Evolutionary conservation across 2,113 vertebrate species (phyloP).

Genomic region (Lanius collurio): DNA sequence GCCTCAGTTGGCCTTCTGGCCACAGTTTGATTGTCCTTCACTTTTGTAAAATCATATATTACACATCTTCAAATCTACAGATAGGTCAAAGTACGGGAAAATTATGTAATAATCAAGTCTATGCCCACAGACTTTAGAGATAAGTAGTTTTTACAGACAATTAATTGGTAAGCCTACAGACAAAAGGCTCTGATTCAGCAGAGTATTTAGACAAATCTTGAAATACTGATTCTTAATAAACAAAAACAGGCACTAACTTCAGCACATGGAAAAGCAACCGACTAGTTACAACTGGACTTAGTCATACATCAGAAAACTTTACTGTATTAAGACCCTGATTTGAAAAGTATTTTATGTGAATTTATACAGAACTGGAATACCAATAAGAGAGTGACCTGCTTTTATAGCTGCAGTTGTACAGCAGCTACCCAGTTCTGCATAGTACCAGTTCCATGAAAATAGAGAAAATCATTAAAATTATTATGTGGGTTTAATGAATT

Average conservation of each 20-base stretch:
- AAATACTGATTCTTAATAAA: slow-evolving; percentile 6
- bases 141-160: neutral
- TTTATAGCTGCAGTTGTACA: neutral
- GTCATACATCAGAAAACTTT: neutral
- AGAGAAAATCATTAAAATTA: neutral
- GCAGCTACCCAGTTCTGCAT: neutral
- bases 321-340: neutral
- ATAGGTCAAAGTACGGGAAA: neutral
- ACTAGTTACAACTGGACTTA: neutral
- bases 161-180: neutral
- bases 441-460: neutral
- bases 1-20: neutral
- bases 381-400: neutral
- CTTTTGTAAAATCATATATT: neutral
- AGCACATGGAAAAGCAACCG: neutral
- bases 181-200: neutral
- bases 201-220: neutral
- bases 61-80: neutral
- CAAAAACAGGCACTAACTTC: neutral
- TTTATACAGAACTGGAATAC: neutral
- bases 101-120: neutral
- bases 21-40: neutral
- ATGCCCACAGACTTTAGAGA: neutral
- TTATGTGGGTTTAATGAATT: neutral
- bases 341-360: neutral